Base-by-base conservation (phyloP, 2,113 vertebrate species). In the Sorex fumeus region DNA sequence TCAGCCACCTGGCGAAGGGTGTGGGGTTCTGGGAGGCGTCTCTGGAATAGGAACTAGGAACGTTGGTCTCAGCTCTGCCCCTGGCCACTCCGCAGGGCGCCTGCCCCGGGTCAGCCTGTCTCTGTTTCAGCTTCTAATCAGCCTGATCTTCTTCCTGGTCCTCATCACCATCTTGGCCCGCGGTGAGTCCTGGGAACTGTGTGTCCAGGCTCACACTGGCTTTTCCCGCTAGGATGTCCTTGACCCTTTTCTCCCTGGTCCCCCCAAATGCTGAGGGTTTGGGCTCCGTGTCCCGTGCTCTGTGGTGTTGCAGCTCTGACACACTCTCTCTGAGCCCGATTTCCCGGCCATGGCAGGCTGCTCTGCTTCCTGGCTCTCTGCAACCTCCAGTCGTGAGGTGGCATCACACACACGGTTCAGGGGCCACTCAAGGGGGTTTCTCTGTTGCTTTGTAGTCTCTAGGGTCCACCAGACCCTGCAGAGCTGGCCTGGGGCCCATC, bases 361-460 rank as follows among this genome's bases (percentile, higher is more conserved):
- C 47, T 43, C 47, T 76, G 34, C 30, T 43, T n/a, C 25, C 57
- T 27, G 10, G 23, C 27, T 64, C 62, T 64, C 21, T 6, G 62
- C 27, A 28, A n/a, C 4, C 23, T 23, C 27, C 6, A 21, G 27
- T 6, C 23, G 8, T 25, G 23, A 64, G 16, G 62, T 27, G 12
- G 18, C 53, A 15, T 13, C 18, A 40, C 53, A 53, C 15, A 8
- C 62, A 64, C 23, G 19, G 21, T 64, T 64, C 4, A 3, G 23
- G 62, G 8, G 62, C 3, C 9, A 27, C 7, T 16, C 25, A 50
- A 57, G 19, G 25, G 40, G 16, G 28, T 6, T 64, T 50, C 36
- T 90, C 69, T 92, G 67, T 36, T 88, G 19, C 53, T 88, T 60
- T 19, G 18, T 32, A 96, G 95, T 95, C 30, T 96, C 74, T 75